These are phyloP conservation scores for Leucophora obtusa DNA, from an alignment of 2,888 invertebrate species.

Conservation along the genomic window DNA sequence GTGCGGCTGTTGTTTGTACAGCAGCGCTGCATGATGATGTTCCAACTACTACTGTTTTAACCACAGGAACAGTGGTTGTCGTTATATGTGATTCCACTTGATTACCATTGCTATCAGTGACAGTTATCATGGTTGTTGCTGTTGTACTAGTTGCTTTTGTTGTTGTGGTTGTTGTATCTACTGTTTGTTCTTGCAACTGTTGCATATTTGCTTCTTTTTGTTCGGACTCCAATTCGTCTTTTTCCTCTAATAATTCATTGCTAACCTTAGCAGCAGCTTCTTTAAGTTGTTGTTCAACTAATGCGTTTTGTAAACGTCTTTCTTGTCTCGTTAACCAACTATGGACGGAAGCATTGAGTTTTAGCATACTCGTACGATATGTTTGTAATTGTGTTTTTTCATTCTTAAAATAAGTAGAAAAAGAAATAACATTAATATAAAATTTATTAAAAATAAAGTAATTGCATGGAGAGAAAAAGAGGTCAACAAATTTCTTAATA, in stretches of 20 bases:
- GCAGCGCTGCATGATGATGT: conserved; percentile 43
- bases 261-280: conserved; percentile 67
- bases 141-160: conserved; percentile 15
- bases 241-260: conserved; percentile 67
- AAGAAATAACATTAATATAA: neutral
- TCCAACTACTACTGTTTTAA: conserved; percentile 48
- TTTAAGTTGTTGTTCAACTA: conserved; percentile 69
- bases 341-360: conserved; percentile 79
- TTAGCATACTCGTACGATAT: conserved; percentile 79
- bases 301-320: conserved; percentile 74
- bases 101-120: conserved; percentile 73
- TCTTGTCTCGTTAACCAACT: conserved; percentile 79
- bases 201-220: conserved; percentile 23
- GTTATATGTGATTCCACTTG: conserved; percentile 67
- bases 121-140: conserved; percentile 67
- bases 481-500: neutral
- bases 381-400: conserved; percentile 77
- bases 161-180: conserved; percentile 36
- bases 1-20: neutral
- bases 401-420: conserved; percentile 69
- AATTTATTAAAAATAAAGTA: conserved; percentile 4
- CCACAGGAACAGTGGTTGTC: conserved; percentile 13
- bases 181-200: conserved; percentile 52
- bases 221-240: conserved; percentile 64
- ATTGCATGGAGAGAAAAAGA: neutral